Percentiles rank a stretch among this genome's conserved stretches.
These are phyloP conservation scores for Rafetus swinhoei DNA, from an alignment of 2,113 vertebrate genomes.

Conservation along the genomic window DNA sequence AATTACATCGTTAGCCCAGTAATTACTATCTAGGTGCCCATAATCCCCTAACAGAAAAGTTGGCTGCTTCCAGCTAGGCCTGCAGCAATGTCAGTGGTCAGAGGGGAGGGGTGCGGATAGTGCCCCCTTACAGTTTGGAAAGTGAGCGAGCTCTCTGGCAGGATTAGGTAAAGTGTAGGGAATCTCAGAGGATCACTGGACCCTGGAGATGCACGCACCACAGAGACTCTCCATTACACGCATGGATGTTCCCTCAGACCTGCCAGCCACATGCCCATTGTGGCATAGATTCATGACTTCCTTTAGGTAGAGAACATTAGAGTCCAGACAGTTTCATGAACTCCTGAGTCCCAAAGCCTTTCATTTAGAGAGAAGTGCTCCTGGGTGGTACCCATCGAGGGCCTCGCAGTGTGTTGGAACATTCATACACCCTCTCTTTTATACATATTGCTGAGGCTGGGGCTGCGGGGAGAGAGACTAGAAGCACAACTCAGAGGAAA, in stretches of 20 bases:
- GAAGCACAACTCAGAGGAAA: background rate
- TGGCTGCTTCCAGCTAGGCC: background rate
- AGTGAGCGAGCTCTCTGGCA: background rate
- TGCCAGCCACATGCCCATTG: no score
- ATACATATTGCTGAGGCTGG: accelerated
- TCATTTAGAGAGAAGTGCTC: background rate
- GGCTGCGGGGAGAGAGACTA: background rate
- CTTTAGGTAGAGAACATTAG: background rate
- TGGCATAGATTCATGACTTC: no score
- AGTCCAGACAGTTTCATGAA: background rate
- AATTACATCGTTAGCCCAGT: background rate
- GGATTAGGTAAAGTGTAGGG: background rate
- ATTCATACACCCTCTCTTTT: background rate
- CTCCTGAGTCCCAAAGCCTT: background rate
- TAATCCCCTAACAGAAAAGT: background rate
- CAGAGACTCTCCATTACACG: no score
- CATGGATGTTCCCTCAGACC: no score
- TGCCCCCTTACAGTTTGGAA: background rate
- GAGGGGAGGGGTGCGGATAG: background rate
- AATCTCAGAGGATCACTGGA: background rate
- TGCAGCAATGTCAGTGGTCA: background rate
- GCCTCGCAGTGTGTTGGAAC: background rate
- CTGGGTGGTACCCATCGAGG: background rate
- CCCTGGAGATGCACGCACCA: accelerated
- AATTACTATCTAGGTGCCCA: background rate